Evolutionary conservation across 1,140 invertebrate genomes (phyloP), one percentile per base, ranked within the genome.

Genomic region (Bilobella aurantiaca): DNA sequence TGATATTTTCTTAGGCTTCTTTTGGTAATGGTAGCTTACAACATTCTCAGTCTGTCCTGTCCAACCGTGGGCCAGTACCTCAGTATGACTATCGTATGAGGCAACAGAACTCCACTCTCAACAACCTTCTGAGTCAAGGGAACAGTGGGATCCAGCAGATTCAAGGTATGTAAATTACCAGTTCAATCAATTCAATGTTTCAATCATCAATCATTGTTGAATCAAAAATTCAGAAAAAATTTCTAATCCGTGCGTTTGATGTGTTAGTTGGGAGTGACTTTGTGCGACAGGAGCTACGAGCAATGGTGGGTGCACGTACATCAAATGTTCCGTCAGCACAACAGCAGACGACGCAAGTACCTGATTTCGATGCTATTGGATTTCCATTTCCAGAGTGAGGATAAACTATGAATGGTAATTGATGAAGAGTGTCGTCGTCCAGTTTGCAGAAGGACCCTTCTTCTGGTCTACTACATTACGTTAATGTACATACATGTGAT

Each of bases 271-370:
- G 34, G 34, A 62, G 34, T 31, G 89, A 93, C 77, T 92, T 87
- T 78, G 90, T 93, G 66, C 83, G 90, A 74, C 90, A 93, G 81
- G 91, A 93, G 78, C 80, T 94, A 71, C 82, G 91, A 73, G 89
- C 89, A 23, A 86, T 90, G 65, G 90, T 93, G 64, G 89, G 87
- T 69, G 89, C 87, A 31, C 82, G 91, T 73, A 88, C 87, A 8
- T 31, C 31, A 85, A 67, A 82, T 83, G 67, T 77, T 77, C 23
- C 70, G 74, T 46, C 73, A 66, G 31, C 59, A 63, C 42, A 63
- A 2, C 59, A 66, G 31, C 23, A 28, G 53, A 29, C 53, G 61
- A 47, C 25, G 31, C 49, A 30, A 64, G 70, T 69, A 72, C 70
- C 71, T 69, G 71, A 72, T 63, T 60, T 72, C 47, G 66, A 72